phyloP scores from a whole-genome alignment of 2,113 vertebrate species.

The Hippotragus niger region DNA sequence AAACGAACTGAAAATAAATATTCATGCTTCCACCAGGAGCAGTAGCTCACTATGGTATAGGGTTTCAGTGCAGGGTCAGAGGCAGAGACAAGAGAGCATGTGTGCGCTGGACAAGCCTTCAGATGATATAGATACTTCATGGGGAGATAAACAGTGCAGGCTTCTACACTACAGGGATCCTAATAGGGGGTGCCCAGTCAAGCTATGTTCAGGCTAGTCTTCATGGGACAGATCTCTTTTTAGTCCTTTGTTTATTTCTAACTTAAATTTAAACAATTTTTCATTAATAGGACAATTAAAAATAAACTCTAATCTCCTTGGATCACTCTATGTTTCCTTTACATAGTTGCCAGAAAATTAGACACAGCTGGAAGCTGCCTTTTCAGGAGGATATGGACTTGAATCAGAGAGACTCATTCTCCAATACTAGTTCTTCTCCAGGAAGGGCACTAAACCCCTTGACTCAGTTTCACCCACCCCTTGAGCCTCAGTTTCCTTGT shows the following conservation, averaged over 20 bases:
- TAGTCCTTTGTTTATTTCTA: background rate
- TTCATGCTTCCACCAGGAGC: background rate
- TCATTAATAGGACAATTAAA: constrained; percentile 23
- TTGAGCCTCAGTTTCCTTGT: background rate
- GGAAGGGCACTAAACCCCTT: background rate
- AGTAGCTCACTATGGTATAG: background rate
- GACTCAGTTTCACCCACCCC: background rate
- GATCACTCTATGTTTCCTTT: background rate
- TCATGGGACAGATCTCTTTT: background rate
- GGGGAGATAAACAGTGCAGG: background rate
- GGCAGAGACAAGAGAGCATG: background rate
- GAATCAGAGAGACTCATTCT: background rate
- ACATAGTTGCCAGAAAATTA: background rate
- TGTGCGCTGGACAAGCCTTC: background rate
- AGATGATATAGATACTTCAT: background rate
- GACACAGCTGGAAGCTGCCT: background rate
- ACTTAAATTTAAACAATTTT: constrained; percentile 21
- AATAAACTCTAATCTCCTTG: constrained; percentile 34
- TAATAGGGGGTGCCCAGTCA: background rate
- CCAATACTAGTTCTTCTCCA: background rate
- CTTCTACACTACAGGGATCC: background rate
- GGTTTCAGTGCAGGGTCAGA: background rate
- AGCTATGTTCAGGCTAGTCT: background rate
- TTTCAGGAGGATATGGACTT: background rate
- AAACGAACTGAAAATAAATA: constrained; percentile 41